phyloP scores from a whole-genome alignment of 2,113 vertebrate species.

The Pseudorectes ferrugineus region DNA sequence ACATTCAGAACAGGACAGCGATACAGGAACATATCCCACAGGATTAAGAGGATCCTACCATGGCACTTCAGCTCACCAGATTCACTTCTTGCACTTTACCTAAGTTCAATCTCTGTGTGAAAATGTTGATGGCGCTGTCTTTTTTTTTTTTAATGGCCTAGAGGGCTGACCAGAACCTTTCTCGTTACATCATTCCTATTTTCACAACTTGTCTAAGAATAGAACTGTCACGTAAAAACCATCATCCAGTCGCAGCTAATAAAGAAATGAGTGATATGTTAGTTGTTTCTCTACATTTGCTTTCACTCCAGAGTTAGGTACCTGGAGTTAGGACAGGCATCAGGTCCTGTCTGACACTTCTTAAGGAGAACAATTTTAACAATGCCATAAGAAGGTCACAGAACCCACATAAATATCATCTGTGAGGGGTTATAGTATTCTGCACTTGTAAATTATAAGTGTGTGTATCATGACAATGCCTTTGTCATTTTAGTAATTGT shows the following conservation, averaged over 20 bases:
- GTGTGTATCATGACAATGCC: neutral
- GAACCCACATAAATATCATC: neutral
- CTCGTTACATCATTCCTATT: neutral
- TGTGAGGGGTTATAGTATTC: neutral
- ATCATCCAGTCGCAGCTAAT: neutral
- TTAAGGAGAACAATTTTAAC: neutral
- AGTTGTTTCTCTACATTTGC: neutral
- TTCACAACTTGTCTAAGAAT: neutral
- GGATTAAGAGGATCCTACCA: neutral
- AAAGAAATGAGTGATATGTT: neutral
- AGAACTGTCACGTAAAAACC: neutral
- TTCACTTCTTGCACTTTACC: neutral
- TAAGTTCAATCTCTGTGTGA: neutral
- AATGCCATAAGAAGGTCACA: neutral
- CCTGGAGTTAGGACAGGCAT: neutral
- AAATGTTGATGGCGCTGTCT: neutral
- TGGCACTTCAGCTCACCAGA: neutral
- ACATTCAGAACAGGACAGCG: neutral
- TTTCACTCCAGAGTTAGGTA: neutral
- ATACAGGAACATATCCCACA: rapidly evolving
- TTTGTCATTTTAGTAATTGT: constrained; percentile 40
- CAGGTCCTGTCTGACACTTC: neutral
- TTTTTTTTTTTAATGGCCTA: neutral
- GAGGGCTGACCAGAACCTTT: neutral
- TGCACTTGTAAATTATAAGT: neutral